Evolutionary conservation across 1,140 invertebrate genomes (phyloP).

Genomic region (Eufriesea mexicana): DNA sequence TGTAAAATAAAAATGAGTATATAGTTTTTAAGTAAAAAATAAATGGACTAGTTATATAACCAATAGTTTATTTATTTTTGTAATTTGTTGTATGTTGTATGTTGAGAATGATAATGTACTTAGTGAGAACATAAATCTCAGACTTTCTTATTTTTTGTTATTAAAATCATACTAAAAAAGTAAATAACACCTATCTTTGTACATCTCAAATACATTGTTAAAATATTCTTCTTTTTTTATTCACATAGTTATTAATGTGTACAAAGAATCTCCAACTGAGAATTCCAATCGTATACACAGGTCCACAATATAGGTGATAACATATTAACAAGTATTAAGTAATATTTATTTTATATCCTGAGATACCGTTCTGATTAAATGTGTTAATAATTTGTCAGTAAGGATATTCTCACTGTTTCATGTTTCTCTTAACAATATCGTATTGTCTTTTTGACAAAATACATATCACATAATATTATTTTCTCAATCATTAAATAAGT

Average conservation of each 20-base stretch:
- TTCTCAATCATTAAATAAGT: conserved; percentile 30
- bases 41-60: not conserved
- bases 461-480: conserved; percentile 71
- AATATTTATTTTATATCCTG: conserved; percentile 47
- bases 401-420: conserved; percentile 54
- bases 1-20: not conserved
- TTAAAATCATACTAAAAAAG: not conserved
- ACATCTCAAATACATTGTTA: not conserved
- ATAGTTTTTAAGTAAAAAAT: not conserved
- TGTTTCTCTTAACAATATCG: conserved; percentile 55
- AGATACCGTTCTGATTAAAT: conserved; percentile 39
- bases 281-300: conserved; percentile 29
- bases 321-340: conserved; percentile 40
- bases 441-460: conserved; percentile 73
- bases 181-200: not conserved
- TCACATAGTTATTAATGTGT: not conserved
- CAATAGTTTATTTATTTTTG: not conserved
- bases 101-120: not conserved
- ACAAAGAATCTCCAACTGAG: conserved; percentile 18
- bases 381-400: conserved; percentile 37
- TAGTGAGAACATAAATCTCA: not conserved
- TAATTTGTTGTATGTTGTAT: not conserved
- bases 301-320: conserved; percentile 19
- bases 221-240: conserved; percentile 23
- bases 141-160: not conserved